Evolutionary conservation across 2,113 vertebrate genomes (phyloP), one percentile per base, ranked within the genome.

Genomic region (Lophotis ruficrista): DNA sequence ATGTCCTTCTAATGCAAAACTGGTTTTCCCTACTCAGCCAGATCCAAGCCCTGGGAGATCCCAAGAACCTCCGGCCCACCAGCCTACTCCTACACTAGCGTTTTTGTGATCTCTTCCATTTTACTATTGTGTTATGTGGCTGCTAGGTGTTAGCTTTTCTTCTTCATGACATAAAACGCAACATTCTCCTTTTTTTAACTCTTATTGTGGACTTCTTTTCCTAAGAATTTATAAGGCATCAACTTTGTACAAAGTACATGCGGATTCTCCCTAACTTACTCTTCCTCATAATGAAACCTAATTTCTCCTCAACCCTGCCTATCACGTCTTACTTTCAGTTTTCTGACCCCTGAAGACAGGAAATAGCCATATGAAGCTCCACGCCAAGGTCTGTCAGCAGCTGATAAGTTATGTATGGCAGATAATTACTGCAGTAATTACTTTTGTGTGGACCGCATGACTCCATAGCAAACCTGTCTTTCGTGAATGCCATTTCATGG

Each of bases 31-130:
- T 56, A 5, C 31, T 69, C 21, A 14, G 15, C 27, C 37, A 73
- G 43, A 62, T 8, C 12, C 0, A 0, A 85, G 37, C 20, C 53
- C 14, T 23, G 9, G 64, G 19, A 54, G 22, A 53, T 30, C 24
- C 37, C 1, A 0, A 60, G 50, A 51, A 35, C 15, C 11, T 75
- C 12, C 27, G 62, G n/a, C 21, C 28, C 25, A 45, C 43, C 18
- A 62, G 31, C 21, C 45, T 66, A 21, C 80, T 51, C 56, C 38
- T 53, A 14, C 12, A 4, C 9, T 53, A 18, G 12, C 2, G 1
- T 7, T 92, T 83, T 33, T 71, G 18, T 68, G 45, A 10, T n/a
- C 12, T 69, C 22, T 80, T 88, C 50, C 14, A 25, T 79, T 79
- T 83, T 88, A 23, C 16, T 4, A 1, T 24, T 5, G 0, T 50